Conservation (phyloP, 2,888 invertebrate species). For the Noctuana brunneofusca region DNA sequence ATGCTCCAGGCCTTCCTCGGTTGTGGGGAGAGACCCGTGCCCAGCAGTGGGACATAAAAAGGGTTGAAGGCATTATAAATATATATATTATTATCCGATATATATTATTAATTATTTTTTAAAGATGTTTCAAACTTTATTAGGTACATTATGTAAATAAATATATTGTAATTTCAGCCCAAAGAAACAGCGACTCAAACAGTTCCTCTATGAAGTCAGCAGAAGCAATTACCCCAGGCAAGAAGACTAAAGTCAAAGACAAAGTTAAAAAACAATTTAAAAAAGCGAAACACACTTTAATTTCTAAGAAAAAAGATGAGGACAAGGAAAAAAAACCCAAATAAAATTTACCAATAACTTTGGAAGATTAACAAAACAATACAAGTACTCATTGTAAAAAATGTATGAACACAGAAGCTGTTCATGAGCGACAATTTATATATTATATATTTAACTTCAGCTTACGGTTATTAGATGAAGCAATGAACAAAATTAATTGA, state of each 20-base stretch:
- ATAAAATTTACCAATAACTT: constrained; percentile 41
- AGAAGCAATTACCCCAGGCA: constrained; percentile 62
- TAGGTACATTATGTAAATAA: background rate
- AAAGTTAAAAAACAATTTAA: constrained; percentile 78
- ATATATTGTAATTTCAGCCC: constrained; percentile 56
- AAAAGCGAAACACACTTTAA: constrained; percentile 73
- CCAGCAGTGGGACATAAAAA: too few relatives aligned
- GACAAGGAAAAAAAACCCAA: constrained; percentile 68
- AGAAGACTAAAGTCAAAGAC: constrained; percentile 77
- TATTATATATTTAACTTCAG: too few relatives aligned
- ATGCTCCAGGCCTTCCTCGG: too few relatives aligned
- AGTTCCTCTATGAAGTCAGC: constrained; percentile 72
- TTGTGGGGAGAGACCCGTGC: too few relatives aligned
- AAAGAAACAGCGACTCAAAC: constrained; percentile 74
- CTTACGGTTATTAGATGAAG: background rate
- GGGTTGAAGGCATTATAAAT: too few relatives aligned
- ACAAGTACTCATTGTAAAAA: too few relatives aligned
- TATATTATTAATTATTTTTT: too few relatives aligned
- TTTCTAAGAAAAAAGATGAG: constrained; percentile 71
- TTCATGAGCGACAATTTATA: too few relatives aligned
- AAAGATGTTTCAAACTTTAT: too few relatives aligned
- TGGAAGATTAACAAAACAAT: background rate
- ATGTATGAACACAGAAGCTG: too few relatives aligned
- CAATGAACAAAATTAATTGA: background rate
- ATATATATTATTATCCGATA: too few relatives aligned